Conservation (phyloP, 1,140 invertebrate species). For the Diorhabda sublineata region DNA sequence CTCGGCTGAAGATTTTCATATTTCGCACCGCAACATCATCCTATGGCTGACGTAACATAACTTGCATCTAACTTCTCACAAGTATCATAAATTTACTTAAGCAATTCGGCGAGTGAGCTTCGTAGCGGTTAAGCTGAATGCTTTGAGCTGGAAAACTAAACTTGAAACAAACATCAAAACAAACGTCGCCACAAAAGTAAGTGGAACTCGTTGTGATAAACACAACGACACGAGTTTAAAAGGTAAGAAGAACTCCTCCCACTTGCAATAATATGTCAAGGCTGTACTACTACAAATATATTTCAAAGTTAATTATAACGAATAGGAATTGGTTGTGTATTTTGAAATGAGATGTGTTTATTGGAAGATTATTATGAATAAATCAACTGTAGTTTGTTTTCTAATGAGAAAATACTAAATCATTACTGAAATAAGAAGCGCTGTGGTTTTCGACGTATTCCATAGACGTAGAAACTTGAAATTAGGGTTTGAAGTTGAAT, state of each 20-base stretch:
- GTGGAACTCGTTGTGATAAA: background rate
- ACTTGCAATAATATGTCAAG: too few relatives aligned
- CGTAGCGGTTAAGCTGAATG: constrained; percentile 12
- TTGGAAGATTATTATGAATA: too few relatives aligned
- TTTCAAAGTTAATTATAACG: too few relatives aligned
- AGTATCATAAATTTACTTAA: constrained; percentile 13
- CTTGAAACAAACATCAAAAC: constrained; percentile 11
- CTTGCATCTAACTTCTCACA: constrained; percentile 1
- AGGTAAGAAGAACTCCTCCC: background rate
- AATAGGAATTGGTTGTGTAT: too few relatives aligned
- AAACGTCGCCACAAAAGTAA: background rate
- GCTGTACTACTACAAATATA: too few relatives aligned
- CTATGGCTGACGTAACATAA: background rate
- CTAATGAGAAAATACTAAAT: too few relatives aligned
- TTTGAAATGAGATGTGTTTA: too few relatives aligned
- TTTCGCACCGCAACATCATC: background rate
- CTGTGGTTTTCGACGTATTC: too few relatives aligned
- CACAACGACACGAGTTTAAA: background rate
- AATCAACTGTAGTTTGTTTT: too few relatives aligned
- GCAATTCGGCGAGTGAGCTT: background rate
- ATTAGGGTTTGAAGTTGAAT: too few relatives aligned
- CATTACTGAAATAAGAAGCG: too few relatives aligned
- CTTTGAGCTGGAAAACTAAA: constrained; percentile 5
- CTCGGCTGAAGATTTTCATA: background rate
- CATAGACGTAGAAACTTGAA: too few relatives aligned